Base-by-base conservation (phyloP, 1,140 invertebrate genomes). In the Aphis craccivora region DNA sequence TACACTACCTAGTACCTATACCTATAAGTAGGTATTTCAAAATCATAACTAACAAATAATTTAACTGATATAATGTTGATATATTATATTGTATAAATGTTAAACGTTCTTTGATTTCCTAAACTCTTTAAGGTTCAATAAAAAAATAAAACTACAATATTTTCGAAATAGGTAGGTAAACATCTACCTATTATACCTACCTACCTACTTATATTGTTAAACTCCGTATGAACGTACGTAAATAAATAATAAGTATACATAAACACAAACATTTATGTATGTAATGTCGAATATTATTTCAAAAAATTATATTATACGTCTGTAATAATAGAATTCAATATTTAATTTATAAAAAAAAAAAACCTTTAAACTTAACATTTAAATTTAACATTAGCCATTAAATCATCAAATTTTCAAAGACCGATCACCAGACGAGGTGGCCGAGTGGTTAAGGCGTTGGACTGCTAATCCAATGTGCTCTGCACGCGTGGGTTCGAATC, bases 381-480 rank as follows among this genome's bases (percentile, higher is more conserved):
- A n/a, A n/a, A n/a, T n/a, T n/a, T n/a, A n/a, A 76, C 5, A 35
- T 76, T 76, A 35, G n/a, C n/a, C 60, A 76, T 76, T 76, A 76
- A 76, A 76, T 2, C 14, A 4, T 76, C 30, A 18, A 76, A 76
- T 18, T 76, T 18, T n/a, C 5, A 6, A 18, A 0, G 0, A 0
- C 18, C 0, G 0, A 1, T 76, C 30, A 76, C 60, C 60, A 18
- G 60, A 76, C 60, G 60, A 76, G 60, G 60, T 76, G 60, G 60
- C 60, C 60, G 60, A 76, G 60, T 76, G 60, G 60, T 76, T 76
- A 76, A 76, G 60, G 60, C 60, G 60, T 76, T 76, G 60, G 60
- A 76, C 60, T 76, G 60, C 60, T 76, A 76, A 76, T 76, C 60
- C 60, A 76, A 76, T 76, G 60, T 76, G 60, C 60, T 76, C 60